Evolutionary conservation across 1,140 invertebrate genomes (phyloP), one percentile per base, ranked within the genome.

Genomic region (Danaus plexippus): DNA sequence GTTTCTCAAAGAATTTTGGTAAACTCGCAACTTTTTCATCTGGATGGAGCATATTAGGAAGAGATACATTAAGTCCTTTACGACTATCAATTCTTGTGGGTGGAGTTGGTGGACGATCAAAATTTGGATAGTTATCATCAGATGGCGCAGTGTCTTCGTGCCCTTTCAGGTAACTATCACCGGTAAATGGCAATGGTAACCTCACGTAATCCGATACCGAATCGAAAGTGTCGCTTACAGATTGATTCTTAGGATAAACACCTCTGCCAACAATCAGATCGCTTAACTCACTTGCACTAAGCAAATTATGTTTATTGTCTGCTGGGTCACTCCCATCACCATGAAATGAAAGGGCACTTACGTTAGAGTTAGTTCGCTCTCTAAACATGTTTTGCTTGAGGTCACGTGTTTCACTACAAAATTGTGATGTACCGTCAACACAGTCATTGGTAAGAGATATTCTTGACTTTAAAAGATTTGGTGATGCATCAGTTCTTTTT

Each of bases 151-250:
- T 88, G 64, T 89, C 87, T 73, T 88, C 82, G 53, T 88, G 85
- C 1, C 87, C 87, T 59, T 85, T 80, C 47, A 88, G 75, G 71
- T 90, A 91, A 66, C 89, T 89, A 60, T 87, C 85, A 22, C 87
- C 88, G 59, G 88, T 79, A 73, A 88, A 90, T 2, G 92, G 91
- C 9, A 93, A 90, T 9, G 94, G 93, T 71, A 96, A 87, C 12
- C 94, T 94, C 0, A 96, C 94, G 73, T 96, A 96, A 75, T 96
- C 95, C 11, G 94, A 95, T 66, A 96, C 94, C 1, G 94, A 95
- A 73, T 96, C 94, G 70, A 96, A 90, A 0, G 93, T 95, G 47
- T 92, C 91, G 66, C 94, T 94, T 15, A 95, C 93, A 0, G 93
- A 94, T 64, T 94, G 93, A 41, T 91, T 88, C 43, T 91, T 92